Base-by-base conservation (phyloP, 2,797 vertebrate genomes). In the Agapornis canus region DNA sequence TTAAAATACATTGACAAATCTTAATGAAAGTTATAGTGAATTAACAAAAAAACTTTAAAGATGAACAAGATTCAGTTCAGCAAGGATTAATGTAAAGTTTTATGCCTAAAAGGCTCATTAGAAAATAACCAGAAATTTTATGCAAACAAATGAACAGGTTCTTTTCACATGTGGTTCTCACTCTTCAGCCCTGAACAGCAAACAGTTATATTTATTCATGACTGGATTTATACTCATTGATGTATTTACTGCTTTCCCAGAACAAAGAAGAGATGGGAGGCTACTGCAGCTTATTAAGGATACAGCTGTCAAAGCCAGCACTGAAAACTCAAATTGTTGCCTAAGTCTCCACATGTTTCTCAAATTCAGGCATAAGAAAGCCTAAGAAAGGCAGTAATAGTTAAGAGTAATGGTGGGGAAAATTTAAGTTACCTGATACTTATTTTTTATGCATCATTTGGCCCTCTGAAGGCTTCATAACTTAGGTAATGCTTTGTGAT, bases 361-460 rank as follows among this genome's bases (percentile, higher is more conserved):
- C 26, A 77, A 81, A 64, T 72, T 45, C 66, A 81, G 29, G 25
- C 7, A n/a, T 18, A 70, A 60, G 39, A 89, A 94, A 68, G 6
- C 10, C 32, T 26, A 64, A 77, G 60, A 80, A 93, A 48, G 87
- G 29, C 21, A 77, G 23, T 40, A 87, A 56, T 47, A 77, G 43
- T 70, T 79, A 87, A 66, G 56, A 82, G 76, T 43, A 93, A 91
- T 73, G 64, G 32, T 48, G 52, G 42, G 19, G 52, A 87, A 94
- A 94, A 85, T 22, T 15, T 82, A 89, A 89, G 56, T 7, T 78
- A 60, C 26, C 31, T 37, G 47, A 51, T 75, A 75, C 57, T 73
- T 70, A 23, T 25, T 60, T 86, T 92, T 85, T 56, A 87, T 73
- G 60, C 71, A 85, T 43, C 43, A 80, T 85, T 91, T 94, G n/a